phyloP scores from a whole-genome alignment of 2,888 invertebrate species.

The Linnaemya tessellans region DNA sequence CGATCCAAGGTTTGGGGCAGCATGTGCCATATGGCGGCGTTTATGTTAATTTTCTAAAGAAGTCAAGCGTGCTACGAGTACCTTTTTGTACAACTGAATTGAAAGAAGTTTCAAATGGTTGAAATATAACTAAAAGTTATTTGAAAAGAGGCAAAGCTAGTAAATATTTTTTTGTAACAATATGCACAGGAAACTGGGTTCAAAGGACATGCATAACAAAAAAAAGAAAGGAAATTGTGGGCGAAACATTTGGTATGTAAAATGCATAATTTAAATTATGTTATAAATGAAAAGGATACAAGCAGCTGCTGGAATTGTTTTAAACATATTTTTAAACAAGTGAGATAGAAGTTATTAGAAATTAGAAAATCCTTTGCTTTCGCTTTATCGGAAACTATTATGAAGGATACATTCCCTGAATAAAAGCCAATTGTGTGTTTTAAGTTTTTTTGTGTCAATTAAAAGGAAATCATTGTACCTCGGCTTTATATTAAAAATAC shows the following conservation, averaged over 20 bases:
- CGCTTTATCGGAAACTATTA: neutral
- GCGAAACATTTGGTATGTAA: constrained; percentile 22
- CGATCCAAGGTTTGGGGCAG: constrained; percentile 34
- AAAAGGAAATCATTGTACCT: constrained; percentile 17
- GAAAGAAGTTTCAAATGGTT: constrained; percentile 16
- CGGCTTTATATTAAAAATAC: neutral
- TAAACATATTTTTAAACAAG: neutral
- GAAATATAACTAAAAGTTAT: constrained; percentile 3
- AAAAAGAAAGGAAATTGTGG: constrained; percentile 22
- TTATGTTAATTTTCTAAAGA: constrained; percentile 63
- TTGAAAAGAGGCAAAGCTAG: constrained; percentile 24
- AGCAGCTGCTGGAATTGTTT: constrained; percentile 31
- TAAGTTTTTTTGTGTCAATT: neutral
- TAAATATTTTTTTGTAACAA: constrained; percentile 14
- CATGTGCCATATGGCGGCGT: constrained; percentile 67
- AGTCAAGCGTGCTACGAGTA: constrained; percentile 68
- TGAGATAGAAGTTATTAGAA: neutral
- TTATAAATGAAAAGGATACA: neutral
- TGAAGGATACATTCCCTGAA: constrained; percentile 4
- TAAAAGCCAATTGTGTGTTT: neutral
- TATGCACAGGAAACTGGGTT: constrained; percentile 54
- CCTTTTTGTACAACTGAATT: constrained; percentile 15
- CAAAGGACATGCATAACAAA: constrained; percentile 46
- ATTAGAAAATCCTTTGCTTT: neutral
- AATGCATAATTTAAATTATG: neutral